Evolutionary conservation across 2,113 vertebrate genomes (phyloP).

Genomic region (Ammodytes marinus): DNA sequence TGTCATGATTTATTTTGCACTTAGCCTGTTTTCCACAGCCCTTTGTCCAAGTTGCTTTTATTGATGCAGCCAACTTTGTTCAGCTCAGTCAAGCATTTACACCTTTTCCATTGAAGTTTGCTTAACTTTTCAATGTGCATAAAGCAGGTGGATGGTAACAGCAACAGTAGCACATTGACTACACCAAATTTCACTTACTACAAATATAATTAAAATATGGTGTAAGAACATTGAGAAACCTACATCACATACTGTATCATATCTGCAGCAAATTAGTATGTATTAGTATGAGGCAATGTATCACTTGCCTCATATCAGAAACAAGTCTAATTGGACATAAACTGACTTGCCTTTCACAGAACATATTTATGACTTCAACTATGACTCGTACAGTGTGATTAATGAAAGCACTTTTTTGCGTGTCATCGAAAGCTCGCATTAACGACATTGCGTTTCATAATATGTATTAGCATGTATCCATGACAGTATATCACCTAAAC

Average conservation of each 20-base stretch:
- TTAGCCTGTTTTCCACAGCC: not conserved
- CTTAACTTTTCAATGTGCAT: too few species aligned
- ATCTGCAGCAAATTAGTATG: conserved; percentile 1
- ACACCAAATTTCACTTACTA: not conserved
- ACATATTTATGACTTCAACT: not conserved
- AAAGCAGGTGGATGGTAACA: too few species aligned
- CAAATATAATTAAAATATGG: not conserved
- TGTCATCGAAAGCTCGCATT: not conserved
- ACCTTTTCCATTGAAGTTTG: too few species aligned
- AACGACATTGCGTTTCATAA: not conserved
- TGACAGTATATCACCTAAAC: not conserved
- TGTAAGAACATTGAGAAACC: not conserved
- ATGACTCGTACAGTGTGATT: not conserved
- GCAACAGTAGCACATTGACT: not conserved
- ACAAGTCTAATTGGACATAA: conserved; percentile 15
- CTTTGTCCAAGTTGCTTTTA: not conserved
- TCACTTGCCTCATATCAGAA: too few species aligned
- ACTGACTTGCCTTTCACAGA: not conserved
- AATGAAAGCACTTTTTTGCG: not conserved
- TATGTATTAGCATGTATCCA: not conserved
- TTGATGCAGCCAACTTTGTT: not conserved
- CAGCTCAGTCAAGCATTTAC: too few species aligned
- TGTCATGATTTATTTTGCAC: not conserved
- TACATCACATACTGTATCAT: not conserved
- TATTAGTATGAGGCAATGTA: too few species aligned